Percentiles rank a stretch among this genome's conserved stretches.
phyloP scores from a whole-genome alignment of 2,113 vertebrate species.

The Piprites chloris region DNA sequence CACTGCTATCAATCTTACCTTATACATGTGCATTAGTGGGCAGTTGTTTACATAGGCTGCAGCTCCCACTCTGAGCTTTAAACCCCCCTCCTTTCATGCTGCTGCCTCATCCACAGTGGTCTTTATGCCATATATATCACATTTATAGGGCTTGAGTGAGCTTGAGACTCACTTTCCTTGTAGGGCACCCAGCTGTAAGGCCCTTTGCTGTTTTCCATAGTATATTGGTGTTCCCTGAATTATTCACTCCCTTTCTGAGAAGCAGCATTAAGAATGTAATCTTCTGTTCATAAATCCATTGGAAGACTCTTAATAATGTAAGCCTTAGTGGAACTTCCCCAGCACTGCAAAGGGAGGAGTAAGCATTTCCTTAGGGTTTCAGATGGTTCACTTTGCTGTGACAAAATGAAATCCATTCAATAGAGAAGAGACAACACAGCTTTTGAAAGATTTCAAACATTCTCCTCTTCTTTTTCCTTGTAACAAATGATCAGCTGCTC shows the following conservation, averaged over 20 bases:
- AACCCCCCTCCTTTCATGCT: neutral
- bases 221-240: neutral
- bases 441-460: neutral
- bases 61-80: neutral
- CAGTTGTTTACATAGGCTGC: neutral
- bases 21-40: neutral
- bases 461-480: neutral
- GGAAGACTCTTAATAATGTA: slow-evolving; percentile 58
- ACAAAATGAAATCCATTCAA: neutral
- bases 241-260: slow-evolving; percentile 54
- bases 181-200: neutral
- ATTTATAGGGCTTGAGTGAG: neutral
- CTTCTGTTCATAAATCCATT: slow-evolving; percentile 56
- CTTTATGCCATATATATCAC: neutral
- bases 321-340: slow-evolving; percentile 44
- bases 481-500: neutral
- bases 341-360: slow-evolving; percentile 1
- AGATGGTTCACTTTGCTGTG: neutral
- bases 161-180: neutral
- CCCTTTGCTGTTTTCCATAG: neutral
- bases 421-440: neutral
- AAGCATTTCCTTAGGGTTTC: slow-evolving; percentile 32
- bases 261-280: slow-evolving; percentile 53
- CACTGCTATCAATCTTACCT: neutral
- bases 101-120: neutral